These are phyloP conservation scores for Entelurus aequoreus DNA, from an alignment of 2,113 vertebrate species.

Conservation along the genomic window DNA sequence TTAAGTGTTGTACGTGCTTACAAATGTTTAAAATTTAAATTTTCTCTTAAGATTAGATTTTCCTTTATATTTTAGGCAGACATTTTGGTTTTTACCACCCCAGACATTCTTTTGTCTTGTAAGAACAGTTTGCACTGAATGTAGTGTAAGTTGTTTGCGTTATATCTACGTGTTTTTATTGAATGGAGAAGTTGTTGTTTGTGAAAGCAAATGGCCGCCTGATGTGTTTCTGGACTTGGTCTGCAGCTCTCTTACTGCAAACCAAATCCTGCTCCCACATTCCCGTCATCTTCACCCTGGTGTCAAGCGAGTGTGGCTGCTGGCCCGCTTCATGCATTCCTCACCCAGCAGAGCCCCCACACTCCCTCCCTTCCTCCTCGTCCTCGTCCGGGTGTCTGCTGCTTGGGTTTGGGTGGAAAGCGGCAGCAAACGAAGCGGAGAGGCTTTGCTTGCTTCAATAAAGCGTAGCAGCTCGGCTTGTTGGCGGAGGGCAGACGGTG, in stretches of 20 bases:
- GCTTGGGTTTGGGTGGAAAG: constrained; percentile 40
- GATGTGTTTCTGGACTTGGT: constrained; percentile 41
- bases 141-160: too few species aligned
- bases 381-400: constrained; percentile 38
- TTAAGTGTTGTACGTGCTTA: too few species aligned
- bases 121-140: too few species aligned
- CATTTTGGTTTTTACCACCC: neutral
- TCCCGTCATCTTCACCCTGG: constrained; percentile 56
- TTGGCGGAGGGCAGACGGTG: constrained; percentile 50
- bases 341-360: constrained; percentile 39
- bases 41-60: too few species aligned
- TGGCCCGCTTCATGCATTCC: constrained; percentile 56
- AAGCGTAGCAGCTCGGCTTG: constrained; percentile 50
- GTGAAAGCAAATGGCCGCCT: constrained; percentile 34
- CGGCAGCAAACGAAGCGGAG: constrained; percentile 37
- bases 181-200: too few species aligned
- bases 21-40: too few species aligned
- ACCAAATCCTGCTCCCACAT: constrained; percentile 68
- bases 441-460: constrained; percentile 46
- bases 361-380: constrained; percentile 27
- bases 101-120: neutral
- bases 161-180: too few species aligned
- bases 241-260: constrained; percentile 48
- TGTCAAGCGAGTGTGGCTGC: constrained; percentile 45
- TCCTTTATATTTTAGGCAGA: too few species aligned